Percentiles rank a stretch among this genome's conserved stretches.
Evolutionary conservation across 2,113 vertebrate genomes (phyloP).

Genomic region (Muntiacus muntjak): DNA sequence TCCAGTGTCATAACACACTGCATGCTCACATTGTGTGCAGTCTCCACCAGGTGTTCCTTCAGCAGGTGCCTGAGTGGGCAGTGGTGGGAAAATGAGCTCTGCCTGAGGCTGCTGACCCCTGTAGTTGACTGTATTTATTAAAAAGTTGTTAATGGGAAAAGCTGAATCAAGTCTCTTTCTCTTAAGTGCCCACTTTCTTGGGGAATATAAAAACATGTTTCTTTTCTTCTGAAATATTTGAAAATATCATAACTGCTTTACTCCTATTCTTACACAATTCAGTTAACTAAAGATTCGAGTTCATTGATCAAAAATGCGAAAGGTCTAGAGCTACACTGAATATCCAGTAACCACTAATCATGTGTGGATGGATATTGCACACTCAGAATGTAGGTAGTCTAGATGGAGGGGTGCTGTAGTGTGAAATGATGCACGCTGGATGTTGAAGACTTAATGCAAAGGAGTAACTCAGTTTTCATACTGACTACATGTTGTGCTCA

Average conservation of each 20-base stretch:
- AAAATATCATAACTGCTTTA: neutral
- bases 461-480: neutral
- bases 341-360: neutral
- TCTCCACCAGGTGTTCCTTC: neutral
- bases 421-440: neutral
- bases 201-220: neutral
- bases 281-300: neutral
- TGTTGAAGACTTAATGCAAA: neutral
- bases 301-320: neutral
- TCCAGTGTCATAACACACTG: neutral
- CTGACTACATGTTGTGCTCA: neutral
- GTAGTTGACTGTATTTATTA: neutral
- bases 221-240: neutral
- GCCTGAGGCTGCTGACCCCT: neutral
- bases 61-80: neutral
- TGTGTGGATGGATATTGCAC: neutral
- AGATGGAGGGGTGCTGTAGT: neutral
- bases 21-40: neutral
- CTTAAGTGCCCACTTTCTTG: neutral
- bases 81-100: neutral
- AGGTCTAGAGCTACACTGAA: neutral
- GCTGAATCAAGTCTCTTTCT: neutral
- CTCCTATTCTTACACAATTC: neutral
- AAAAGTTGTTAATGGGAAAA: neutral
- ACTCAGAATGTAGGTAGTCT: neutral